These are phyloP conservation scores for Butorides virescens DNA, from an alignment of 2,113 vertebrate genomes.

Conservation along the genomic window DNA sequence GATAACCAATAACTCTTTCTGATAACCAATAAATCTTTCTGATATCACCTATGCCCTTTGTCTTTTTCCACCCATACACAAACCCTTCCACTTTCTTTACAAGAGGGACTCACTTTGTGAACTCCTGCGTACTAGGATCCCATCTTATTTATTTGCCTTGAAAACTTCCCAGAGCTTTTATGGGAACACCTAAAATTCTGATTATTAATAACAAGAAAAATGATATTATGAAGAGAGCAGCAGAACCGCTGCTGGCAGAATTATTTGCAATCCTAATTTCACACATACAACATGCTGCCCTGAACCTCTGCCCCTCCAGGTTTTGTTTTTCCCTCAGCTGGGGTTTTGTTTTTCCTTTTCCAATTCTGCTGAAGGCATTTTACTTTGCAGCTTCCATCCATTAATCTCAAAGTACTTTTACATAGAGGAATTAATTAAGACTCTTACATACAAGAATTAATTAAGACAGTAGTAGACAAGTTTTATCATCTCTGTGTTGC, in stretches of 20 bases:
- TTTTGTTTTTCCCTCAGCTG: neutral
- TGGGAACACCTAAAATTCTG: neutral
- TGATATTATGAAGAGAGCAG: neutral
- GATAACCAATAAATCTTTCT: neutral
- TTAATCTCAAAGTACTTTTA: slow-evolving; percentile 41
- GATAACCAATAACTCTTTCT: neutral
- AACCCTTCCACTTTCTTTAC: neutral
- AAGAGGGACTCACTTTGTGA: neutral
- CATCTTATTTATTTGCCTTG: neutral
- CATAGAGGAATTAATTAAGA: slow-evolving; percentile 52
- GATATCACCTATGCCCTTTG: neutral
- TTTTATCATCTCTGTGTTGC: slow-evolving; percentile 38
- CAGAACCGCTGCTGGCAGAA: slow-evolving; percentile 10
- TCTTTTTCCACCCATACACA: neutral
- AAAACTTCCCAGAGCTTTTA: neutral
- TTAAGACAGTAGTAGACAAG: slow-evolving; percentile 54
- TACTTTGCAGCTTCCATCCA: slow-evolving; percentile 43
- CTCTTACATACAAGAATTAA: slow-evolving; percentile 33
- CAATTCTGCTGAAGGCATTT: slow-evolving; percentile 38
- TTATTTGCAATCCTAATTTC: slow-evolving; percentile 44
- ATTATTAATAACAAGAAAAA: slow-evolving; percentile 11
- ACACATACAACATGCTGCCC: neutral
- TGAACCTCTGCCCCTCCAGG: slow-evolving; percentile 8
- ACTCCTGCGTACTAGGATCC: neutral
- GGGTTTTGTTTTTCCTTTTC: slow-evolving; percentile 26